Percentiles rank a stretch among this genome's conserved stretches.
phyloP scores from a whole-genome alignment of 2,888 invertebrate genomes.

The Xanthorhoe designata region DNA sequence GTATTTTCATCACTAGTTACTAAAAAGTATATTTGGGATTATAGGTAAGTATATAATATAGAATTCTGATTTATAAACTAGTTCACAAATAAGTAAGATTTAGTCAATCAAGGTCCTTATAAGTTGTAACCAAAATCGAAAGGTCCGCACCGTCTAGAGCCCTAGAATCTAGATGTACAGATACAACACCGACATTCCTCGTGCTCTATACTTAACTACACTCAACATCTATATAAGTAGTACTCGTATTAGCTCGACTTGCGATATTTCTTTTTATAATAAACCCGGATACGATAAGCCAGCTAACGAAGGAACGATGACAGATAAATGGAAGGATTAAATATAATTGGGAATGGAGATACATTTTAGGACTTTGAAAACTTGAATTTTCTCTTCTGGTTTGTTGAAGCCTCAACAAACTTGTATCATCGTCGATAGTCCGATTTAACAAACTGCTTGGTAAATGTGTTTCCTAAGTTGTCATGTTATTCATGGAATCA shows the following conservation, averaged over 20 bases:
- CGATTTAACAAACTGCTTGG: background rate
- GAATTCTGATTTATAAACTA: background rate
- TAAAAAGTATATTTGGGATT: too few species aligned
- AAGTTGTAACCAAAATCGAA: constrained; percentile 14
- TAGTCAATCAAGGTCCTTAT: background rate
- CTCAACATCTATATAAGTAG: constrained; percentile 28
- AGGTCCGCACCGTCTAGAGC: constrained; percentile 16
- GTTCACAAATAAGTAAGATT: background rate
- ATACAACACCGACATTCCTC: constrained; percentile 53
- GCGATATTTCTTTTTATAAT: constrained; percentile 42
- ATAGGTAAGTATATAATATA: background rate
- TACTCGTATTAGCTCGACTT: constrained; percentile 38
- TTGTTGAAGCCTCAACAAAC: background rate
- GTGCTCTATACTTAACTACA: constrained; percentile 43
- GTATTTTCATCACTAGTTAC: background rate
- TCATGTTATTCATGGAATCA: background rate
- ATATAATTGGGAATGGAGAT: constrained; percentile 11
- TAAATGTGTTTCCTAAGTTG: background rate
- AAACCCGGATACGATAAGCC: constrained; percentile 42
- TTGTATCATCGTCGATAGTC: background rate
- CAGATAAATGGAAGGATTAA: constrained; percentile 20
- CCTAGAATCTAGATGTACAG: constrained; percentile 55
- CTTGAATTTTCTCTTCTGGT: background rate
- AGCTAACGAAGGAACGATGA: constrained; percentile 29
- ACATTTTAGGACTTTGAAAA: background rate